These are phyloP conservation scores for Galerucella nymphaeae DNA, from an alignment of 2,888 invertebrate species.

Conservation along the genomic window DNA sequence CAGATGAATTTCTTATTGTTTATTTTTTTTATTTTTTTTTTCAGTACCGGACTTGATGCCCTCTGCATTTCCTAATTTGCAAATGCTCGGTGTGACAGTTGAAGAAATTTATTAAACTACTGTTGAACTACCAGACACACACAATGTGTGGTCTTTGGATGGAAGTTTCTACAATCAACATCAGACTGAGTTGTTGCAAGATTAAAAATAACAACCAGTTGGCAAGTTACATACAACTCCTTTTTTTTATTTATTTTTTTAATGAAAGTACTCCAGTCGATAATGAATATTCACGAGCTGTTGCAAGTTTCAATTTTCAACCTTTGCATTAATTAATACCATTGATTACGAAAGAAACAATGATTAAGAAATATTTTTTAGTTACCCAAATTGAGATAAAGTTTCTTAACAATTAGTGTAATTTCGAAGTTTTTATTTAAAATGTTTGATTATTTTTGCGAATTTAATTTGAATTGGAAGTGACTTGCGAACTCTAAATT, in stretches of 20 bases:
- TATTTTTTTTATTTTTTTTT: not conserved
- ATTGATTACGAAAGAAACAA: constrained; percentile 23
- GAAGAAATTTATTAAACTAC: constrained; percentile 43
- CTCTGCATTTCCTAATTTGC: constrained; percentile 42
- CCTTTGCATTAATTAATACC: constrained; percentile 34
- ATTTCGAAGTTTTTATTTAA: too few species aligned
- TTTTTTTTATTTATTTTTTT: constrained; percentile 19
- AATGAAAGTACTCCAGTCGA: constrained; percentile 29
- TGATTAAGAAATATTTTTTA: not conserved
- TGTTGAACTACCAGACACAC: constrained; percentile 33
- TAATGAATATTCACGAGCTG: constrained; percentile 40
- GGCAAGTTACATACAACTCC: constrained; percentile 26
- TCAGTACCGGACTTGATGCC: constrained; percentile 9
- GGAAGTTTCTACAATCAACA: constrained; percentile 23
- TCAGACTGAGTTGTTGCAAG: constrained; percentile 13
- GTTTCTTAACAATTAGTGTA: too few species aligned
- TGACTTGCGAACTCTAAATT: too few species aligned
- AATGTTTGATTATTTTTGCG: too few species aligned
- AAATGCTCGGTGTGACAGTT: constrained; percentile 40
- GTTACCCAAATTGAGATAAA: too few species aligned
- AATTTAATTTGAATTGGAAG: too few species aligned
- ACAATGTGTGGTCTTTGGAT: constrained; percentile 42
- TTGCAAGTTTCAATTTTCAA: constrained; percentile 37
- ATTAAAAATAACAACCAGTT: constrained; percentile 26
- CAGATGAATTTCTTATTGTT: constrained; percentile 2